Evolutionary conservation across 2,113 vertebrate species (phyloP).

Genomic region (Colossoma macropomum): DNA sequence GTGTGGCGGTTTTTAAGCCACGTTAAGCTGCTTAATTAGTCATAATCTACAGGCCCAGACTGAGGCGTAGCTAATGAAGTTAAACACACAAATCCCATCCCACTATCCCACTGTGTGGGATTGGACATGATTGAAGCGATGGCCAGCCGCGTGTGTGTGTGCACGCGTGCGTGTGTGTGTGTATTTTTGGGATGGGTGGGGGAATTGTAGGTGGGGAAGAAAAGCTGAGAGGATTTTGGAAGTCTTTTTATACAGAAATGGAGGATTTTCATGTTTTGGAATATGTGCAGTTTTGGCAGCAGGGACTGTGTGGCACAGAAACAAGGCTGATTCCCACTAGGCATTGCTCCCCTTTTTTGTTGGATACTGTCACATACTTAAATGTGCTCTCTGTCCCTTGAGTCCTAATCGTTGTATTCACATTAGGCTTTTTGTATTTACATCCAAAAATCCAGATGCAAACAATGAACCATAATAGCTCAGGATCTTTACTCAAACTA

Average conservation of each 20-base stretch:
- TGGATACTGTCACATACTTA: neutral
- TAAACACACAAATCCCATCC: constrained; percentile 79
- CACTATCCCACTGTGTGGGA: constrained; percentile 62
- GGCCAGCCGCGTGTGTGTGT: neutral
- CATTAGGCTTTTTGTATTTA: neutral
- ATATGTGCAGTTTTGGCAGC: constrained; percentile 22
- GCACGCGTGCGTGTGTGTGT: neutral
- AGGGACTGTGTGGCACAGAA: constrained; percentile 5
- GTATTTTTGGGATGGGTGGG: neutral
- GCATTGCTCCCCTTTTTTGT: constrained; percentile 6
- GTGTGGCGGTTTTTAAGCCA: constrained; percentile 76
- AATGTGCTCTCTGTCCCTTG: neutral
- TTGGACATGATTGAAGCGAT: constrained; percentile 46
- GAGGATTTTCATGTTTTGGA: constrained; percentile 13
- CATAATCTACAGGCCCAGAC: constrained; percentile 81
- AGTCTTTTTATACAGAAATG: neutral
- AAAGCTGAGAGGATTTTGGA: neutral
- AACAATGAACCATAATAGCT: neutral
- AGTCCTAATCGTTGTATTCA: constrained; percentile 6
- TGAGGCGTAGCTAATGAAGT: constrained; percentile 80
- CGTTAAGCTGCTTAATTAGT: constrained; percentile 84
- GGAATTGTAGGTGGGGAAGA: neutral
- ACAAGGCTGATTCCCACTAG: constrained; percentile 23
- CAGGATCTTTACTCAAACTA: neutral
- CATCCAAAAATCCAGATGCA: neutral